Evolutionary conservation across 2,797 vertebrate genomes (phyloP).

Genomic region (Eupleurogrammus muticus): DNA sequence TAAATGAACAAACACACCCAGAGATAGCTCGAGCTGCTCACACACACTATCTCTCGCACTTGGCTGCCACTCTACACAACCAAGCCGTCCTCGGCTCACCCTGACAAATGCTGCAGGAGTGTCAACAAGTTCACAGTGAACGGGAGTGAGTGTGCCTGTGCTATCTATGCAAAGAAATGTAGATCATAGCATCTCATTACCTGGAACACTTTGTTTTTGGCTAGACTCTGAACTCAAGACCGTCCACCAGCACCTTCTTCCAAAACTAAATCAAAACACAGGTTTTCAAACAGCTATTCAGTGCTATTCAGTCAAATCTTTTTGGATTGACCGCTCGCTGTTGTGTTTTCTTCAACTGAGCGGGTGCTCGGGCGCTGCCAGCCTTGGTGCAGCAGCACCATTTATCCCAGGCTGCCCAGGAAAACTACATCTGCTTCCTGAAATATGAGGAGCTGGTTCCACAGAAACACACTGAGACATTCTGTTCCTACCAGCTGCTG

Average conservation of each 20-base stretch:
- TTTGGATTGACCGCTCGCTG: conserved; percentile 16
- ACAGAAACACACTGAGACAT: conserved; percentile 74
- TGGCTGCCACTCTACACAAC: conserved; percentile 65
- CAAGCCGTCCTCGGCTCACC: conserved; percentile 60
- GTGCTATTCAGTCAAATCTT: conserved; percentile 6
- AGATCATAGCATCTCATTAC: conserved; percentile 39
- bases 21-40: conserved; percentile 61
- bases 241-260: conserved; percentile 27
- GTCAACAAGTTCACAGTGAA: conserved; percentile 58
- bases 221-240: conserved; percentile 32
- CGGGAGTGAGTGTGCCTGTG: conserved; percentile 3
- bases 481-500: conserved; percentile 81
- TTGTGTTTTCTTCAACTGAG: conserved; percentile 22
- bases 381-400: conserved; percentile 29
- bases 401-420: conserved; percentile 40
- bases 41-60: conserved; percentile 66
- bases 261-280: conserved; percentile 12
- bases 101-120: conserved; percentile 62
- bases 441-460: conserved; percentile 73
- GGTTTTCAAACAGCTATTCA: conserved; percentile 14
- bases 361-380: conserved; percentile 12
- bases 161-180: conserved; percentile 35
- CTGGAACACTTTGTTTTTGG: conserved; percentile 39
- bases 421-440: conserved; percentile 75
- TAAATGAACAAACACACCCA: conserved; percentile 66